phyloP scores from a whole-genome alignment of 2,888 invertebrate genomes.

The Tenthredo livida region DNA sequence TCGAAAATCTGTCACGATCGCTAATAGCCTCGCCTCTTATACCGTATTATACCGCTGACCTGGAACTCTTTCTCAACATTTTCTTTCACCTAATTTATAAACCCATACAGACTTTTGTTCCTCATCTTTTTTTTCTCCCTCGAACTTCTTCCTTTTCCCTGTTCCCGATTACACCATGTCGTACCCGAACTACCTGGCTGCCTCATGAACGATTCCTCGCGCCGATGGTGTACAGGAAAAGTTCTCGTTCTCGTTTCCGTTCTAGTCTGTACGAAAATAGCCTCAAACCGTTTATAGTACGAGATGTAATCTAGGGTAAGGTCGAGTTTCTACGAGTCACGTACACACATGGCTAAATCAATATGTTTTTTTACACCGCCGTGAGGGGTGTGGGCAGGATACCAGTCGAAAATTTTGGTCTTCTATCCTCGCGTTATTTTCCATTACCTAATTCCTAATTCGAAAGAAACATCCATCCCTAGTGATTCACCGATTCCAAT shows the following conservation, averaged over 20 bases:
- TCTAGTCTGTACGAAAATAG: constrained; percentile 20
- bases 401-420: background rate
- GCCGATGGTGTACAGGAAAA: background rate
- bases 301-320: constrained; percentile 20
- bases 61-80: constrained; percentile 11
- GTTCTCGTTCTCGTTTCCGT: background rate
- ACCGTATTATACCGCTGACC: constrained; percentile 20
- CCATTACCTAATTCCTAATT: too few relatives aligned
- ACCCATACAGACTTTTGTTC: background rate
- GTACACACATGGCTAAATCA: constrained; percentile 8
- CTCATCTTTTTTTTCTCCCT: background rate
- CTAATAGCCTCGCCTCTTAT: constrained; percentile 4
- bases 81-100: background rate
- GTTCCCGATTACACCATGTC: constrained; percentile 12
- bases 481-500: background rate
- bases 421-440: background rate
- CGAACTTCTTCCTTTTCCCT: background rate
- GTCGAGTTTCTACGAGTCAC: constrained; percentile 35
- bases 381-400: background rate
- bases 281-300: background rate
- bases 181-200: constrained; percentile 1
- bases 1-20: constrained; percentile 41
- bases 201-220: background rate
- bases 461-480: background rate
- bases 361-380: background rate